phyloP scores from a whole-genome alignment of 2,113 vertebrate species.

The Elephas maximus region DNA sequence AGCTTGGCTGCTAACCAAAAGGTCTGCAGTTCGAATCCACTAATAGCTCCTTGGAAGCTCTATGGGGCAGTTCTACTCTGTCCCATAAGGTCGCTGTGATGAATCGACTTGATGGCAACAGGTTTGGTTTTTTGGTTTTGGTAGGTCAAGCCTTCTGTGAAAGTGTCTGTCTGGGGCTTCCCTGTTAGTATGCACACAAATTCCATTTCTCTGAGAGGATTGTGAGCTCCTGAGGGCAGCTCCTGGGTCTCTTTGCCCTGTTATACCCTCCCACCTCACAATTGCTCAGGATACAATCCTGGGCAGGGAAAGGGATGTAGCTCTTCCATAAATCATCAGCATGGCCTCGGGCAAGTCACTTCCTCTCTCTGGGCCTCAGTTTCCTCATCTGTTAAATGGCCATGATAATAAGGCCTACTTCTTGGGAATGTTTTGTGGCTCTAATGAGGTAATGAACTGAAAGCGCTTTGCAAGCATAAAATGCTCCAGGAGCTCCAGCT shows the following conservation, averaged over 20 bases:
- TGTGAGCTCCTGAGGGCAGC: neutral
- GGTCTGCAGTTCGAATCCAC: too few relatives aligned
- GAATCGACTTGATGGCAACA: too few relatives aligned
- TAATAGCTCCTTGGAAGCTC: too few relatives aligned
- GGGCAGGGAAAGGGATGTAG: constrained; percentile 14
- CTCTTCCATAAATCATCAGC: neutral
- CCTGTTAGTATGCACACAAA: neutral
- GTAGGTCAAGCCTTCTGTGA: neutral
- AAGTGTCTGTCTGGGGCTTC: neutral
- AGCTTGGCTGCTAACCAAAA: too few relatives aligned
- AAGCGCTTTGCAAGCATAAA: constrained; percentile 73
- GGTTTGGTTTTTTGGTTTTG: neutral
- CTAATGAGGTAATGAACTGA: constrained; percentile 72
- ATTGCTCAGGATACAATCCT: neutral
- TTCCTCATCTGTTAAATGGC: constrained; percentile 74
- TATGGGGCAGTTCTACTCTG: too few relatives aligned
- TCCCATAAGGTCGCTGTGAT: too few relatives aligned
- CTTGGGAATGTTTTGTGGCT: constrained; percentile 47
- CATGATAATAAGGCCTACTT: constrained; percentile 53
- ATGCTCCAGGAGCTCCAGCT: neutral
- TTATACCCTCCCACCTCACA: neutral
- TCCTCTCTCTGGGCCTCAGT: constrained; percentile 70
- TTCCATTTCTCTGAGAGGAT: neutral
- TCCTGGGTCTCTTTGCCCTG: neutral
- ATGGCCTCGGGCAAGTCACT: constrained; percentile 65